Evolutionary conservation across 2,113 vertebrate genomes (phyloP).

Genomic region (Podarcis muralis): DNA sequence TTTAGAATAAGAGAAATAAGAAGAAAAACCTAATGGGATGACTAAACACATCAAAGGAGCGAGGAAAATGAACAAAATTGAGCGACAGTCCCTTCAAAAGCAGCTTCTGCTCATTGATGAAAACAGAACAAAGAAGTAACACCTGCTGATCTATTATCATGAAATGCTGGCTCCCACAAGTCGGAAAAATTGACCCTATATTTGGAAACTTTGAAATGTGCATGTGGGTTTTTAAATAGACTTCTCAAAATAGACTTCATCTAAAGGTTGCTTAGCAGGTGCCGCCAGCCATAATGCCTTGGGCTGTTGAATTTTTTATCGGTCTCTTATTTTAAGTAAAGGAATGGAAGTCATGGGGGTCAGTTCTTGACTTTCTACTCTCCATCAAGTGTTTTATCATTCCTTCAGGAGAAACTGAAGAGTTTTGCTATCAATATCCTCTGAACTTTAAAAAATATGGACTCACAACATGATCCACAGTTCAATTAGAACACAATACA

Average conservation of each 20-base stretch:
- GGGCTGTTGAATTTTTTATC: conserved; percentile 15
- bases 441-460: neutral
- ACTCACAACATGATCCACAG: neutral
- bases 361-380: neutral
- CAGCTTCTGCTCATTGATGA: neutral
- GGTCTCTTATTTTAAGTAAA: conserved; percentile 21
- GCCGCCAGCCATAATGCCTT: neutral
- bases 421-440: neutral
- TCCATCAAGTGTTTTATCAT: neutral
- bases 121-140: neutral
- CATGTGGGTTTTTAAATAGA: neutral
- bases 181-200: conserved; percentile 11
- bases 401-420: neutral
- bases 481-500: neutral
- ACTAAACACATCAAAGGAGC: neutral
- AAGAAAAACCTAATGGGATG: neutral
- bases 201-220: conserved; percentile 14
- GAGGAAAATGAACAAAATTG: neutral
- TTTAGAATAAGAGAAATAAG: neutral
- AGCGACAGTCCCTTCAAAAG: neutral
- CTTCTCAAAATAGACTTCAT: conserved; percentile 10
- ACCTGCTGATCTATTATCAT: neutral
- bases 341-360: conserved; percentile 2
- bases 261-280: conserved; percentile 15
- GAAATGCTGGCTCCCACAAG: neutral